These are phyloP conservation scores for Notolabrus celidotus DNA, from an alignment of 2,797 vertebrate genomes.

Conservation along the genomic window DNA sequence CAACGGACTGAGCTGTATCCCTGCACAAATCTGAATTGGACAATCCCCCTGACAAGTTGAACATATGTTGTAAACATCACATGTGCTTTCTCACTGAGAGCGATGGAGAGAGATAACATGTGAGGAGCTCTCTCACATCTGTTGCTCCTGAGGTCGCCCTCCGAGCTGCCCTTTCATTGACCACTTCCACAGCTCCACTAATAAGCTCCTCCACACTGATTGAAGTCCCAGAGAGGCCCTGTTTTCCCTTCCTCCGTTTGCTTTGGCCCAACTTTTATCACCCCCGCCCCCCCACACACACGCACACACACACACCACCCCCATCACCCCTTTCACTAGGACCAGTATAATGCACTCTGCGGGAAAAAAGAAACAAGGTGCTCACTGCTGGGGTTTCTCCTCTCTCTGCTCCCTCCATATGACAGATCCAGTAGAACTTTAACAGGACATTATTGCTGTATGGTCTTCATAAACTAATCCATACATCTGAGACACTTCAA, in stretches of 20 bases:
- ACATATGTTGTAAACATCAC: conserved; percentile 7
- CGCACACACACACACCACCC: not conserved
- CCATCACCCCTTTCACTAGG: conserved; percentile 37
- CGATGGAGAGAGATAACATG: conserved; percentile 5
- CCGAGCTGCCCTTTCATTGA: conserved; percentile 52
- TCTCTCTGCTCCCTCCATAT: not conserved
- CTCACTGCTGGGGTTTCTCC: not conserved
- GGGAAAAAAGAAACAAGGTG: not conserved
- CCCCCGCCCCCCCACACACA: not conserved
- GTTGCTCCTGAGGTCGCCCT: conserved; percentile 28
- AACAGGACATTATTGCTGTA: not conserved
- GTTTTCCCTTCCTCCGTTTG: conserved; percentile 56
- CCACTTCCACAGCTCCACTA: conserved; percentile 69
- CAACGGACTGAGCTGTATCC: not conserved
- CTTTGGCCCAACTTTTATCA: conserved; percentile 53
- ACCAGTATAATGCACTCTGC: conserved; percentile 16
- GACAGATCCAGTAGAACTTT: not conserved
- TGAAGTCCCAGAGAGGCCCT: conserved; percentile 44
- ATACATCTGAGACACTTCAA: no score
- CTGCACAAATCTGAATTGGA: not conserved
- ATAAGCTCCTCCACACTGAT: conserved; percentile 42
- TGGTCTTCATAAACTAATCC: no score
- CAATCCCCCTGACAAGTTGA: no score
- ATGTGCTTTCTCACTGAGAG: not conserved
- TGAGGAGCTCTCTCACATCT: conserved; percentile 39